Evolutionary conservation across 2,113 vertebrate genomes (phyloP).

Genomic region (Crotalus horridus): DNA sequence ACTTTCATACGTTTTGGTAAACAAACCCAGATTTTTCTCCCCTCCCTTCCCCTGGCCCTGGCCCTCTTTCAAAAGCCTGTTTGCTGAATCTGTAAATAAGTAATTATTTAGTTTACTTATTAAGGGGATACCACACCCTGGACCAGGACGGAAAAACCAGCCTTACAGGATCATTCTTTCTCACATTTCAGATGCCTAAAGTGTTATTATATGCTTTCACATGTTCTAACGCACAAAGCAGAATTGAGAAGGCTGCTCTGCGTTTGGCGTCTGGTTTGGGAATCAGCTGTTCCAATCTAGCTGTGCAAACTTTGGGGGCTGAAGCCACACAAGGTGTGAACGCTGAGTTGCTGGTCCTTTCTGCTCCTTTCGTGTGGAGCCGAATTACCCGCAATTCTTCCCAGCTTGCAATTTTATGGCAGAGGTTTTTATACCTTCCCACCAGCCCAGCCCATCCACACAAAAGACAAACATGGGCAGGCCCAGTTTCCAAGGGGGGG

Average conservation of each 20-base stretch:
- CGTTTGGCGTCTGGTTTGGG: background rate
- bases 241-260: background rate
- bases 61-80: slow-evolving; percentile 30
- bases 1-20: background rate
- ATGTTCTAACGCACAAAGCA: slow-evolving; percentile 27
- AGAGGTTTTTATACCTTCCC: background rate
- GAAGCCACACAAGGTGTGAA: background rate
- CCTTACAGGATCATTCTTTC: slow-evolving; percentile 63
- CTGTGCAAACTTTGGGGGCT: background rate
- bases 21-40: background rate
- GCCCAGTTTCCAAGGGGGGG: background rate
- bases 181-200: slow-evolving; percentile 55
- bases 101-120: slow-evolving; percentile 71
- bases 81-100: slow-evolving; percentile 69
- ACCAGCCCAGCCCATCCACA: background rate
- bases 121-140: slow-evolving; percentile 65
- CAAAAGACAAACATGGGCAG: background rate
- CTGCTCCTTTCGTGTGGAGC: background rate
- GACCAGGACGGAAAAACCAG: slow-evolving; percentile 66
- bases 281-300: background rate
- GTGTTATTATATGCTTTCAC: slow-evolving; percentile 35
- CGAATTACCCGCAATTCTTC: background rate
- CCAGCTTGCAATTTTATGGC: no score
- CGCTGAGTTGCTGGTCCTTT: background rate
- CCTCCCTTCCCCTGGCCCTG: background rate